phyloP scores from a whole-genome alignment of 2,888 invertebrate species.

The Halictus ligatus region DNA sequence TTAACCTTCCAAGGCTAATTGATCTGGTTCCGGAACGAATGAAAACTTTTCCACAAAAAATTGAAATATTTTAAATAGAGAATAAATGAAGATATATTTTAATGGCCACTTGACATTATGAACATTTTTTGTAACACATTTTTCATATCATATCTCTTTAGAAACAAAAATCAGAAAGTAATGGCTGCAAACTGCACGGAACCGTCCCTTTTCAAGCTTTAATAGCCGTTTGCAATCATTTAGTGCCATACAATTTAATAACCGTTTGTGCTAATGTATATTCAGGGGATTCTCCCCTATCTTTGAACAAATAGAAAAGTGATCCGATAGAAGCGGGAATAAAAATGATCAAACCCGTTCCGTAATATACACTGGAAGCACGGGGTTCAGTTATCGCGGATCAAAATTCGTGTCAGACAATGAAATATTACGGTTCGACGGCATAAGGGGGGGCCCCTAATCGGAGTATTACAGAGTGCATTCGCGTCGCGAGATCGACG shows the following conservation, averaged over 20 bases:
- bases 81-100: not conserved
- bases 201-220: not conserved
- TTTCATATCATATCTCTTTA: not conserved
- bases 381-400: not conserved
- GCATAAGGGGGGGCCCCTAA: not conserved
- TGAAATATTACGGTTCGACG: not conserved
- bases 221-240: not conserved
- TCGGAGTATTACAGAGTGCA: not conserved
- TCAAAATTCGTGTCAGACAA: not conserved
- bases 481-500: not conserved
- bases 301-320: not conserved
- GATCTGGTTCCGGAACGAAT: not conserved
- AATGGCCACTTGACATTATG: not conserved
- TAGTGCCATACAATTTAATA: not conserved
- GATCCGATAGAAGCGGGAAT: not conserved
- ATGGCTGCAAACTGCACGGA: not conserved
- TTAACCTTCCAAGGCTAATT: not conserved
- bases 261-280: not conserved
- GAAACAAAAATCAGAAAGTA: not conserved
- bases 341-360: not conserved
- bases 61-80: not conserved
- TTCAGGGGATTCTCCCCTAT: not conserved
- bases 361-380: not conserved
- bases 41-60: not conserved
- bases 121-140: not conserved